Base-by-base conservation (phyloP, 2,797 vertebrate species). In the Capromys pilorides region DNA sequence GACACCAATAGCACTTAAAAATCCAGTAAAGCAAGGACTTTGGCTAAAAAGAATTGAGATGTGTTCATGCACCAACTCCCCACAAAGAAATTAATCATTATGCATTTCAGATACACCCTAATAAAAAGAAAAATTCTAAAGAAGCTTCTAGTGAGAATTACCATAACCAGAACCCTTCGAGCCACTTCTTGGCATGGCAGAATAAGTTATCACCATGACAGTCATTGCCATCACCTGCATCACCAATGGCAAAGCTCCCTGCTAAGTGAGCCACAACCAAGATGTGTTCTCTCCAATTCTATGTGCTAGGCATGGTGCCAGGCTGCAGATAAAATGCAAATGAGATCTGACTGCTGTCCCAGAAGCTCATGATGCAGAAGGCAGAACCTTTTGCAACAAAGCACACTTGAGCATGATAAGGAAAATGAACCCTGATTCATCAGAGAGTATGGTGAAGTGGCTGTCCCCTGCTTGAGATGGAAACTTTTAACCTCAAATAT, bases 1-100 rank as follows among this genome's bases (percentile, higher is more conserved):
- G 94, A 78, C 84, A 94, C 94, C 96, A 96, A 91, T 49, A 86
- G 93, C 94, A 95, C 91, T 95, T 91, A 91, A 94, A 97, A 96
- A 91, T 67, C 54, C 94, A 91, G 90, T 95, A 94, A 91, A 77
- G 19, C 2, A 19, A 94, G 81, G 13, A 77, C 41, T 77, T 14
- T 45, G 41, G 16, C 41, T 16, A 49, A 77, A 33, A 31, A 28
- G 41, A 77, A 49, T 49, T 45, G 16, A 49, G 13, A 28, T 49
- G 13, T 45, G 39, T 16, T 45, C 49, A 77, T 13, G 13, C 31
- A 49, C 18, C n/a, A 71, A 36, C 26, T 49, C 73, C 24, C 26
- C 41, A 77, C 45, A 28, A 77, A 16, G 24, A 77, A 77, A 49
- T 41, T 31, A 77, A 28, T 31, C 41, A 49, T 75, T 45, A 45